Evolutionary conservation across 2,888 invertebrate genomes (phyloP), one percentile per base, ranked within the genome.

Genomic region (Nowickia ferox): DNA sequence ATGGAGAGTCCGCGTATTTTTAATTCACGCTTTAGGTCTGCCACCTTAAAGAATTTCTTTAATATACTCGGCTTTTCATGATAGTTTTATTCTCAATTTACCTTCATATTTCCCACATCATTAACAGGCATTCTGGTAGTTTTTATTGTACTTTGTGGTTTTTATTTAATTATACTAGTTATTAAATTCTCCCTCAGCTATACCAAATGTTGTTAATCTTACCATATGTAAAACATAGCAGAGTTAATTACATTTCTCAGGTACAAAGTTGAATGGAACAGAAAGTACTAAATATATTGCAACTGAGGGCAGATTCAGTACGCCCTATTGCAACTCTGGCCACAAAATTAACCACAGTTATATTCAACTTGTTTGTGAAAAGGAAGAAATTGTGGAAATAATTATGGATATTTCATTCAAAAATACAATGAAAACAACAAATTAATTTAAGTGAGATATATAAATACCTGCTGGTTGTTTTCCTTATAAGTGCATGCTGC

Each of bases 11-110:
- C 97, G 90, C 97, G 95, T 86, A 95, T 93, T 92, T 97, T 97
- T 76, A 98, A 92, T 92, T 97, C 97, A 89, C 95, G 95, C 89
- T 96, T 96, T 88, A 98, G 93, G 92, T 98, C 97, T 15, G 97
- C 96, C 48, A 98, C 97, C 95, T 97, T 71, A 84, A 69, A 78
- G 4, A 42, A 53, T 19, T 22, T 15, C 1, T 17, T 40, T 42
- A 51, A 57, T 51, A 51, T 17, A 48, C 10, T 57, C 10, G 38
- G 38, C 40, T 44, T 11, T 17, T 46, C 40, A 9, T 48, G 1
- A 40, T 22, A 22, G 6, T 30, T 19, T 30, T 40, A 0, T 15
- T 48, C 40, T 38, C 1, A n/a, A 78, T 86, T 84, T 61, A 92
- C 93, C 89, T 93, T 93, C 93, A 93, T 92, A 90, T 93, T 93